Base-by-base conservation (phyloP, 2,888 invertebrate genomes). In the Seira musarum region DNA sequence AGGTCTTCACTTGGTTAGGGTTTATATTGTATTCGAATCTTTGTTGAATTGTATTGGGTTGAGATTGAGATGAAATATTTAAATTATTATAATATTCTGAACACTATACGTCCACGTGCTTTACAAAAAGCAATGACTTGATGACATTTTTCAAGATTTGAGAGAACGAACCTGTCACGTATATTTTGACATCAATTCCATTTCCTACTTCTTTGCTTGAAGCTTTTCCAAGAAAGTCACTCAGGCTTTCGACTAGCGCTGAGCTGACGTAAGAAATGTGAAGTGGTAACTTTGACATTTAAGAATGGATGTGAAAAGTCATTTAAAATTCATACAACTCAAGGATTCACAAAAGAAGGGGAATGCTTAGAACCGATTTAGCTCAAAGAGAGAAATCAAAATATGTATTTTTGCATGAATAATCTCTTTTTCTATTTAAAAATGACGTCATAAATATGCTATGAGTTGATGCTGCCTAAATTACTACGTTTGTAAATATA, bases 131-230 rank as follows among this genome's bases (percentile, higher is more conserved):
- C 6, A 40, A 40, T 40, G 40, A 57, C n/a, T 5, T n/a, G 57
- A 57, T 57, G 57, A 57, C 57, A 57, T 57, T 57, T 57, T 57
- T 57, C 57, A 57, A 57, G 15, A 13, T 17, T 17, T 57, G 10
- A 57, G 57, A n/a, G n/a, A 57, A 40, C 6, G n/a, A 57, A 57
- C 6, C 57, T 57, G 57, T 57, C 57, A 57, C 57, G n/a, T 57
- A 13, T n/a, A 57, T n/a, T 57, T n/a, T 57, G 57, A 57, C 57
- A 57, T 57, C 57, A 5, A 8, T 57, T 57, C 17, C 57, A 57
- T 57, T 57, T 57, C 57, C 57, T 57, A 40, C 57, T 57, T 17
- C 15, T 17, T 57, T n/a, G 5, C 17, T 57, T n/a, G n/a, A n/a
- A n/a, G n/a, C n/a, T n/a, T n/a, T n/a, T n/a, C n/a, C n/a, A n/a